A percentile compares a stretch with the other conserved stretches of the same genome.
These are phyloP conservation scores for Bucco capensis DNA, from an alignment of 2,113 vertebrate genomes.

Conservation along the genomic window DNA sequence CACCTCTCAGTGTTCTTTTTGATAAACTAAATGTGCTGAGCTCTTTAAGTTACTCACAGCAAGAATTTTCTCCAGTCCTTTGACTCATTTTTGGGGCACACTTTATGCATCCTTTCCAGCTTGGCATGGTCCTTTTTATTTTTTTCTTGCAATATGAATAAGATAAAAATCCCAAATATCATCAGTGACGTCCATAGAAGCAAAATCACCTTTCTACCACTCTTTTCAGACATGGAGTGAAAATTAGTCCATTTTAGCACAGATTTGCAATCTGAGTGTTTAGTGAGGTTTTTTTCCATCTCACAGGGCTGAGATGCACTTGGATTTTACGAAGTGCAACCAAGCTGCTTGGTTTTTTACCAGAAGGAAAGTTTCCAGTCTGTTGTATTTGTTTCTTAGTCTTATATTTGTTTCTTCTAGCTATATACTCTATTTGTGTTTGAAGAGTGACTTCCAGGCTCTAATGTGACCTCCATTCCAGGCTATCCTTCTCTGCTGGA, in stretches of 20 bases:
- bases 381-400: background rate
- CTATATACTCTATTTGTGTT: background rate
- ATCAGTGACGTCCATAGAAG: accelerated
- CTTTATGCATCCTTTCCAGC: background rate
- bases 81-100: background rate
- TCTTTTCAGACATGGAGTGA: background rate
- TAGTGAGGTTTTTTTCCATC: background rate
- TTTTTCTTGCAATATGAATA: background rate
- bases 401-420: background rate
- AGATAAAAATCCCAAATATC: background rate
- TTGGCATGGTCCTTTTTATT: background rate
- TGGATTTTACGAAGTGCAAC: too few species aligned
- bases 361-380: background rate
- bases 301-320: background rate
- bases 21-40: background rate
- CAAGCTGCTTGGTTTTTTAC: background rate
- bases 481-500: background rate
- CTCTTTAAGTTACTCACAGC: background rate
- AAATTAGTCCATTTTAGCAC: background rate
- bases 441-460: background rate
- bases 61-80: background rate
- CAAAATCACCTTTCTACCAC: background rate
- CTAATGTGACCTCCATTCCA: background rate
- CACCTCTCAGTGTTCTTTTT: background rate
- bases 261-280: background rate